phyloP scores from a whole-genome alignment of 2,888 invertebrate genomes.

The Philhelius pedissequus region DNA sequence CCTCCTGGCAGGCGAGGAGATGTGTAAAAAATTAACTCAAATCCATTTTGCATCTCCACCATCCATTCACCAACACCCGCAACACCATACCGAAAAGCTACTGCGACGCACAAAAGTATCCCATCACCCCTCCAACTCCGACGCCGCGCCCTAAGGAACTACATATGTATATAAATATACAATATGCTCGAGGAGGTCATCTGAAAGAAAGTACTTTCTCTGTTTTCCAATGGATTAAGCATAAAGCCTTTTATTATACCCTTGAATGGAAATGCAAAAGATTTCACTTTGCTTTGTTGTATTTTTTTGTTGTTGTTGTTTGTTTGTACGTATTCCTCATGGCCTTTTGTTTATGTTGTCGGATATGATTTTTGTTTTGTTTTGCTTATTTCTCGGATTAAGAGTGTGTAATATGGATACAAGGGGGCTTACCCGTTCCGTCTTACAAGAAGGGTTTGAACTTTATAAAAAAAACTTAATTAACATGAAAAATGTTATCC shows the following conservation, averaged over 20 bases:
- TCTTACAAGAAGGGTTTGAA: not conserved
- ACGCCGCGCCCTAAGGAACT: not conserved
- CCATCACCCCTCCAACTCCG: not conserved
- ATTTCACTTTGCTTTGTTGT: conserved; percentile 61
- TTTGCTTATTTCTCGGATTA: conserved; percentile 27
- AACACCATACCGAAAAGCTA: no score
- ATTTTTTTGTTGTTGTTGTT: not conserved
- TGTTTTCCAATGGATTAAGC: conserved; percentile 67
- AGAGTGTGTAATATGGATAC: conserved; percentile 23
- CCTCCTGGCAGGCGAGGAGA: not conserved
- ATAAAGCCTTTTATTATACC: conserved; percentile 67
- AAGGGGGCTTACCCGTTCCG: not conserved
- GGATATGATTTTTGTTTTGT: conserved; percentile 22
- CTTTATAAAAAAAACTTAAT: conserved; percentile 14
- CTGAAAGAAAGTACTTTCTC: conserved; percentile 68
- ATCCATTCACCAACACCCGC: not conserved
- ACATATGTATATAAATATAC: not conserved
- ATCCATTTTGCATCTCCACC: not conserved
- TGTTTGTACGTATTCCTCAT: no score
- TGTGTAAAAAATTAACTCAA: conserved; percentile 1
- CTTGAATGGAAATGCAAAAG: conserved; percentile 64
- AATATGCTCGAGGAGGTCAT: conserved; percentile 67
- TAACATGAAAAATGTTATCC: not conserved
- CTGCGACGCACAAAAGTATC: not conserved
- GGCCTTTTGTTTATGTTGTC: conserved; percentile 49